Evolutionary conservation across 2,797 vertebrate genomes (phyloP), one percentile per base, ranked within the genome.

Genomic region (Pseudopleuronectes americanus): DNA sequence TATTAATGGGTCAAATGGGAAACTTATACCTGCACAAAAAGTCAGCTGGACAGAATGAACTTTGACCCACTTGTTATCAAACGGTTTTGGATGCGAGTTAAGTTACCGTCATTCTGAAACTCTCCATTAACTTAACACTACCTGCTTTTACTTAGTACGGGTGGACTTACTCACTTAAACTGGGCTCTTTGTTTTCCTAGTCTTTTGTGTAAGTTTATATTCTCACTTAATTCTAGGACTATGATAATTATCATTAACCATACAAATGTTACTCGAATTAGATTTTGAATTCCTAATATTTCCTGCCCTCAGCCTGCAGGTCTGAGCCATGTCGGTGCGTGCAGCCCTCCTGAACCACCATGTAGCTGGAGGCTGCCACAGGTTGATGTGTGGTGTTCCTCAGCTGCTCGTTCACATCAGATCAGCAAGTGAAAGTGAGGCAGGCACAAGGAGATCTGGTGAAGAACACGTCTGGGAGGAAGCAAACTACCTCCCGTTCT

Each of bases 381-480:
- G 56, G 64, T 0, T 63, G 26, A 24, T 64, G 56, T 6, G 61
- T 17, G 21, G 41, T 19, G 57, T 62, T 28, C 23, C 72, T 38
- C 74, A 4, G 1, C 55, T 64, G 0, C 74, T 78, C 10, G 3
- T 57, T 26, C 83, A 78, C 69, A 24, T 69, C 71, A 77, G 88
- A 66, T 81, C 77, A 24, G 74, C 51, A 22, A 78, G 77, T 48
- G 73, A 31, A 58, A 67, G 71, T 3, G 78, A 88, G 57, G 28
- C 59, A 0, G 82, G 77, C 9, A 31, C 77, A 6, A 74, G 57
- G 23, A 67, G 53, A 60, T 57, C 68, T 36, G 76, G 81, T 33
- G 86, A 83, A 52, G 88, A 91, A 3, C 72, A 69, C 0, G 57
- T 53, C 1, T 79, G 83, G 73, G 80, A 87, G 57, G 62, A 81